Evolutionary conservation across 2,797 vertebrate species (phyloP), one percentile per base, ranked within the genome.

Genomic region (Xyrichtys novacula): DNA sequence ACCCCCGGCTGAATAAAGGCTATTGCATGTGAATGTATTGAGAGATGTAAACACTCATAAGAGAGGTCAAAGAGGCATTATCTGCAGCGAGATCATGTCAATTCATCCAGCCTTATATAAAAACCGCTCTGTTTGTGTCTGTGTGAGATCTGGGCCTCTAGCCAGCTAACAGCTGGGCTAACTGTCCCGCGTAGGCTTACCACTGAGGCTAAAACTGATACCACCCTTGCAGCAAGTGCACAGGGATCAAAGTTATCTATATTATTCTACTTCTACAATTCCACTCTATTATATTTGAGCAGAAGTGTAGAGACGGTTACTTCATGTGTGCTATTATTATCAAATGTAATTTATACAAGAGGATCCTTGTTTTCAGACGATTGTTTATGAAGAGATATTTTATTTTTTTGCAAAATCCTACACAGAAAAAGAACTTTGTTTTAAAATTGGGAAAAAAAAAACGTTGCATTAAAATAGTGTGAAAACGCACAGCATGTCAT

Each of bases 111-210:
- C 19, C 31, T 48, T 26, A 59, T 61, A 62, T 46, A 26, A 15
- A 56, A 80, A 42, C 46, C 43, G 56, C 38, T 67, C 12, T 43
- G 63, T 25, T 7, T 17, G 39, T 32, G 36, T 3, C n/a, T 34
- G 31, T 71, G 28, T 55, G 46, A 49, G 52, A 78, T 72, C 68
- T 80, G 66, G 76, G 84, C 57, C 52, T 74, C 23, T 11, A 39
- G 71, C 74, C 81, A 78, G 74, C 54, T 46, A 78, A 80, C 78
- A 84, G 71, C 65, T 75, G 71, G 49, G 39, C 50, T 61, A 49
- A 65, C 56, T 43, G 63, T 77, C 69, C 71, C 64, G 49, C 63
- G 56, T 25, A 19, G 23, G 53, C 65, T 69, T 59, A 42, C 42
- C 31, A 38, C 64, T 56, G 69, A 65, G 56, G 57, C 57, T 36